These are phyloP conservation scores for Micronycteris hirsuta DNA, from an alignment of 2,113 vertebrate genomes.

Conservation along the genomic window DNA sequence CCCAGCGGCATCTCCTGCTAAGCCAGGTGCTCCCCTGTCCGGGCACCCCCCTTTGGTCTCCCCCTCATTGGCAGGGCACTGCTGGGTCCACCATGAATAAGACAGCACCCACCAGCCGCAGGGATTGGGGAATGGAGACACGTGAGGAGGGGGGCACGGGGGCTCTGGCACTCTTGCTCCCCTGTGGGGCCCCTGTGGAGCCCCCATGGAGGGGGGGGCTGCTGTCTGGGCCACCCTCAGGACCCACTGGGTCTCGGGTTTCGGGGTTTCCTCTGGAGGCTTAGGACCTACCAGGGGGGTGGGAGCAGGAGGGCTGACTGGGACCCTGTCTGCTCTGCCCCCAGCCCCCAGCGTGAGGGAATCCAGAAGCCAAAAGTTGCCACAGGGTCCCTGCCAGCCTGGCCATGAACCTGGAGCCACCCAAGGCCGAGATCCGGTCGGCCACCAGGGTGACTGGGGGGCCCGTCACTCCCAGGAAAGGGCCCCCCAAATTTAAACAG, in stretches of 20 bases:
- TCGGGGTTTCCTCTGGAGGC: background rate
- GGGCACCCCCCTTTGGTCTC: too few species aligned
- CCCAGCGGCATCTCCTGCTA: rapidly evolving
- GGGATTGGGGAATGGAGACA: background rate
- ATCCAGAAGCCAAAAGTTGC: background rate
- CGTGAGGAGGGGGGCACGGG: background rate
- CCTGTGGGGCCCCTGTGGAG: too few species aligned
- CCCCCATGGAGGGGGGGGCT: too few species aligned
- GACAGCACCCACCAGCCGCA: too few species aligned
- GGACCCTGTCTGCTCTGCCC: background rate
- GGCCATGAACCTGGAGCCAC: conserved; percentile 90
- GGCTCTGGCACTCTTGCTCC: background rate
- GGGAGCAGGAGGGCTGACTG: background rate
- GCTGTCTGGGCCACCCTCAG: rapidly evolving
- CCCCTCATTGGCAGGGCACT: too few species aligned
- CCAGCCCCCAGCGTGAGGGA: background rate
- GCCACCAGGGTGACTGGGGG: conserved; percentile 92
- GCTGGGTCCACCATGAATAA: background rate
- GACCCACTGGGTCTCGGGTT: background rate
- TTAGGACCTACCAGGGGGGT: rapidly evolving
- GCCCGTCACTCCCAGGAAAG: conserved; percentile 93
- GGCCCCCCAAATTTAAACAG: conserved; percentile 96
- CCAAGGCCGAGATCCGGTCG: conserved; percentile 89
- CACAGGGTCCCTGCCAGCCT: background rate
- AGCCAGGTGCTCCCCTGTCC: background rate